phyloP scores from a whole-genome alignment of 2,113 vertebrate species.

The Spheniscus mendiculus region DNA sequence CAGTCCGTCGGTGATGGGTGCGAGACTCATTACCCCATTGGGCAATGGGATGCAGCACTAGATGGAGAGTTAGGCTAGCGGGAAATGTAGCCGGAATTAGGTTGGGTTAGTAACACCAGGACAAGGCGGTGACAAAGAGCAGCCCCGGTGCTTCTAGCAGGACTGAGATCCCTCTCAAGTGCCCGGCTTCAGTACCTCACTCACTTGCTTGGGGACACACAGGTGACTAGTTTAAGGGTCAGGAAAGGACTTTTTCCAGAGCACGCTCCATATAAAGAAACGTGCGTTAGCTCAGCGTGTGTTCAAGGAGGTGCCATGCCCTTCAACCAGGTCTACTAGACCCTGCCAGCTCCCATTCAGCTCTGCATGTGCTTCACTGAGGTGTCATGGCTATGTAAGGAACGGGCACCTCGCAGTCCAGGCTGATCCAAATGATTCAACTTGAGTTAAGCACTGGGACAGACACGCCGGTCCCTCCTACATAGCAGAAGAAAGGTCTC shows the following conservation, averaged over 20 bases:
- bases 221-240: neutral
- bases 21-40: accelerated
- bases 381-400: neutral
- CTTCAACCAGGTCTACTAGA: neutral
- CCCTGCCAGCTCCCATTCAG: neutral
- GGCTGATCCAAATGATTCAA: neutral
- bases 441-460: neutral
- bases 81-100: accelerated
- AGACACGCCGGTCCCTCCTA: accelerated
- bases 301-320: neutral
- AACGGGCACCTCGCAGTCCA: neutral
- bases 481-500: neutral
- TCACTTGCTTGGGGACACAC: too few relatives aligned
- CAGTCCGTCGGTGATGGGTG: neutral
- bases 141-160: neutral
- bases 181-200: neutral
- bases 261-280: neutral
- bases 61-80: neutral
- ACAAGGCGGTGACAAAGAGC: neutral
- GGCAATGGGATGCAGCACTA: neutral
- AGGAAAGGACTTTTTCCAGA: neutral
- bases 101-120: accelerated
- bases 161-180: neutral
- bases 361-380: neutral
- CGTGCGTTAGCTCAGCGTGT: accelerated